Base-by-base conservation (phyloP, 2,113 vertebrate species). In the Oryzias melastigma region DNA sequence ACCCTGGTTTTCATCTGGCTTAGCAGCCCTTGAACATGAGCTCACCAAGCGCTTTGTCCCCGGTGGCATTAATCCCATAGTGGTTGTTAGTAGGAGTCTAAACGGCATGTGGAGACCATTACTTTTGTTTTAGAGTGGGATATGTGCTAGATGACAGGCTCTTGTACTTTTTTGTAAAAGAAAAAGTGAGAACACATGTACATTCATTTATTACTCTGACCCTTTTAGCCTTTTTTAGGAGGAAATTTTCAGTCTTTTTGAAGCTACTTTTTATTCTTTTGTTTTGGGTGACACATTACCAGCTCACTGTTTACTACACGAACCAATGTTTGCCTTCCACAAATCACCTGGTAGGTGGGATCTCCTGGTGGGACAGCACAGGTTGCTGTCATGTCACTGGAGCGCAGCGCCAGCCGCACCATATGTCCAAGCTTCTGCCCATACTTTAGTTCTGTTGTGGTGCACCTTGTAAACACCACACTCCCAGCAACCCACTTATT, bases 401-500 rank as follows among this genome's bases (percentile, higher is more conserved):
- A 84, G 81, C 48, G 73, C 59, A 59, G 83, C 84, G 78, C 80
- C 79, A 78, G 82, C 84, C 74, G 69, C 80, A 73, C 92, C 92
- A 93, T 93, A 92, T 92, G 92, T 85, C 88, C 89, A 49, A 15
- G 73, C 82, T 82, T 85, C 77, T 85, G 87, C 63, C 85, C 84
- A 77, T 78, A 81, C 87, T 91, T 90, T 91, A 90, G 88, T 90
- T 84, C 88, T 87, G 89, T 89, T 89, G 89, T 86, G 83, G 82
- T 74, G 77, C 84, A 77, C 55, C 87, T 84, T 90, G 89, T 90
- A 91, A 92, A 92, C 91, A 89, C 52, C 68, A 74, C 61, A 64
- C 82, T 86, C 91, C 59, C 89, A 88, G 91, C 87, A 87, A 80
- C 90, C 78, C 79, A 74, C 87, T 87, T 89, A 92, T 93, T 93